Conservation (phyloP, 2,113 vertebrate genomes). For the Blennius ocellaris region DNA sequence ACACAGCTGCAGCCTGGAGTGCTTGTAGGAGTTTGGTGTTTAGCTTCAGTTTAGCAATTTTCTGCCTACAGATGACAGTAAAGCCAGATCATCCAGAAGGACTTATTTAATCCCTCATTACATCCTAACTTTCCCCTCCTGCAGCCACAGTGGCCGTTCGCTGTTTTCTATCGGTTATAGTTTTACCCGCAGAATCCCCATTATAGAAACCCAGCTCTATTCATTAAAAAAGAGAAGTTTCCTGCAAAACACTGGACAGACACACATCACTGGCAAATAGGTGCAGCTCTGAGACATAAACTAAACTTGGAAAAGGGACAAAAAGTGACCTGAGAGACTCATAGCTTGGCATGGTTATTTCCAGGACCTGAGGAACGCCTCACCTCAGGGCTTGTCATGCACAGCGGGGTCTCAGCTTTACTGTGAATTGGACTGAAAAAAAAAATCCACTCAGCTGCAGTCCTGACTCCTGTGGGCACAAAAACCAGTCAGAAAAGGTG, state of each 20-base stretch:
- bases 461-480: slow-evolving; percentile 19
- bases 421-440: slow-evolving; percentile 29
- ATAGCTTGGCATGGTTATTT: slow-evolving; percentile 55
- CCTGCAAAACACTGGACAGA: slow-evolving; percentile 12
- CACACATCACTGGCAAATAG: slow-evolving; percentile 25
- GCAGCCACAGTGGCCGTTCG: slow-evolving; percentile 11
- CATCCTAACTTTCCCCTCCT: slow-evolving; percentile 36
- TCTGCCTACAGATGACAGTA: neutral
- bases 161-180: neutral
- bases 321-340: slow-evolving; percentile 43
- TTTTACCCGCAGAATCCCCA: neutral
- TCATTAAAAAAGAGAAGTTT: slow-evolving; percentile 26
- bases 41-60: neutral
- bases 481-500: slow-evolving; percentile 20
- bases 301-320: slow-evolving; percentile 17
- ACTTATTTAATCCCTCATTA: neutral
- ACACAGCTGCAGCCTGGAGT: slow-evolving; percentile 10
- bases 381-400: slow-evolving; percentile 55
- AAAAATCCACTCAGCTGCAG: slow-evolving; percentile 31
- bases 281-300: slow-evolving; percentile 45
- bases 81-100: neutral
- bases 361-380: slow-evolving; percentile 58
- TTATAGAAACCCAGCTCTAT: slow-evolving; percentile 34
- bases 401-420: slow-evolving; percentile 47
- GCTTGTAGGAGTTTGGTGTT: slow-evolving; percentile 3